Conservation (phyloP, 1,140 invertebrate species). For the Euwallacea fornicatus region DNA sequence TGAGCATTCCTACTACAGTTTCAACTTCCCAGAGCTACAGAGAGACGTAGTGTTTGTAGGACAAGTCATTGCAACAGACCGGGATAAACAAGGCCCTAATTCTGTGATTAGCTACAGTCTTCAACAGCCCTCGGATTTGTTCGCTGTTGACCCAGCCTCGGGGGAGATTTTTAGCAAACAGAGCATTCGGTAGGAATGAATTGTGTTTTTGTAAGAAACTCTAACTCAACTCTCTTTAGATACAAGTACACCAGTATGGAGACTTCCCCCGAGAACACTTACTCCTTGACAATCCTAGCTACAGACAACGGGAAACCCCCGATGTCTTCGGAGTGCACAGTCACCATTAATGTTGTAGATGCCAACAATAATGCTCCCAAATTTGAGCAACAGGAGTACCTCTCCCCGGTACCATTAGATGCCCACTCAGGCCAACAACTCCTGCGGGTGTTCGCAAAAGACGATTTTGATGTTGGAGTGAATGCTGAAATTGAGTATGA, state of each 20-base stretch:
- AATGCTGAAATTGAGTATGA: conserved; percentile 87
- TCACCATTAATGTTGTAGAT: conserved; percentile 87
- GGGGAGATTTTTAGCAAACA: conserved; percentile 88
- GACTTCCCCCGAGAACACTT: conserved; percentile 84
- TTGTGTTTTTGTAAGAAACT: neutral
- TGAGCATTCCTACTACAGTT: conserved; percentile 82
- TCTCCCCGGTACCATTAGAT: conserved; percentile 81
- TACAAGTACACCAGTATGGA: conserved; percentile 79
- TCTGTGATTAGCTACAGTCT: conserved; percentile 90
- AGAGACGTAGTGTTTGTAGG: conserved; percentile 79
- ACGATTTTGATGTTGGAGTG: conserved; percentile 78
- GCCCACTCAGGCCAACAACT: conserved; percentile 70
- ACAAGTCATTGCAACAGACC: conserved; percentile 83
- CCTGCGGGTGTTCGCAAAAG: conserved; percentile 72
- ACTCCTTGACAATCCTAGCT: conserved; percentile 81
- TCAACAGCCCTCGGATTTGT: conserved; percentile 86
- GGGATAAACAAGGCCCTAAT: conserved; percentile 92
- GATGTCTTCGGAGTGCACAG: conserved; percentile 78
- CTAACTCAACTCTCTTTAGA: conserved; percentile 12
- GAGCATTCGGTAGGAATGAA: conserved; percentile 58
- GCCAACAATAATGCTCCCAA: conserved; percentile 86
- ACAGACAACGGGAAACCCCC: conserved; percentile 93
- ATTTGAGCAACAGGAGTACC: conserved; percentile 73
- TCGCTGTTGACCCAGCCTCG: conserved; percentile 85
- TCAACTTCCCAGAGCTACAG: conserved; percentile 87